Percentiles rank a stretch among this genome's conserved stretches.
phyloP scores from a whole-genome alignment of 1,140 invertebrate species.

The Lepidurus packardi region DNA sequence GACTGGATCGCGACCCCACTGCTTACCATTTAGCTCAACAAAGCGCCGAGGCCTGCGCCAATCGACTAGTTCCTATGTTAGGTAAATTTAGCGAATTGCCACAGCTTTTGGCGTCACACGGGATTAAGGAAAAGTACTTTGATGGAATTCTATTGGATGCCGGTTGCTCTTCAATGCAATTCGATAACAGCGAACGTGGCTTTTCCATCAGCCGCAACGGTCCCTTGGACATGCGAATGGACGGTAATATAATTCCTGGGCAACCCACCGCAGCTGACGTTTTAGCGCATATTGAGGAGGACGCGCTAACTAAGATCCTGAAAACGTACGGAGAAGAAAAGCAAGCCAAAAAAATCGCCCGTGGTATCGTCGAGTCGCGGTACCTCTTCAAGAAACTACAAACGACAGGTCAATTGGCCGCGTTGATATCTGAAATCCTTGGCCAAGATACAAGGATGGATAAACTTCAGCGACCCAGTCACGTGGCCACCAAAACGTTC shows the following conservation, averaged over 20 bases:
- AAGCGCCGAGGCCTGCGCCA: slow-evolving; percentile 59
- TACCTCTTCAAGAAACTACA: slow-evolving; percentile 70
- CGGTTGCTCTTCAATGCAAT: slow-evolving; percentile 95
- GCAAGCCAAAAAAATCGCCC: slow-evolving; percentile 74
- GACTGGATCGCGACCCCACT: slow-evolving; percentile 81
- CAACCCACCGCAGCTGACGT: slow-evolving; percentile 79
- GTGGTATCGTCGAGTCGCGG: slow-evolving; percentile 79
- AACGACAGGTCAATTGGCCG: slow-evolving; percentile 75
- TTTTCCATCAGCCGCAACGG: slow-evolving; percentile 79
- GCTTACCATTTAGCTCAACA: slow-evolving; percentile 62
- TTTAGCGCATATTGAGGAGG: slow-evolving; percentile 67
- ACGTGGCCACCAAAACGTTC: slow-evolving; percentile 86
- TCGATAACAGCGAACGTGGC: slow-evolving; percentile 71
- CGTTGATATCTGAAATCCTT: slow-evolving; percentile 65
- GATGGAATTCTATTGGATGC: slow-evolving; percentile 89
- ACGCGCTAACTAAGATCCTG: slow-evolving; percentile 72
- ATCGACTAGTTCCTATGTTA: slow-evolving; percentile 65
- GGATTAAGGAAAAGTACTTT: slow-evolving; percentile 58
- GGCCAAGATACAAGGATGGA: slow-evolving; percentile 53
- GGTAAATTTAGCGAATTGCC: slow-evolving; percentile 84
- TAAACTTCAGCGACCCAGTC: slow-evolving; percentile 65
- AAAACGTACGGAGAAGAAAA: slow-evolving; percentile 88
- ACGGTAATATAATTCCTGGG: slow-evolving; percentile 61
- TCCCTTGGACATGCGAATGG: slow-evolving; percentile 94
- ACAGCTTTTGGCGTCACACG: slow-evolving; percentile 54